Conservation (phyloP, 2,113 vertebrate genomes). For the Chaenocephalus aceratus region DNA sequence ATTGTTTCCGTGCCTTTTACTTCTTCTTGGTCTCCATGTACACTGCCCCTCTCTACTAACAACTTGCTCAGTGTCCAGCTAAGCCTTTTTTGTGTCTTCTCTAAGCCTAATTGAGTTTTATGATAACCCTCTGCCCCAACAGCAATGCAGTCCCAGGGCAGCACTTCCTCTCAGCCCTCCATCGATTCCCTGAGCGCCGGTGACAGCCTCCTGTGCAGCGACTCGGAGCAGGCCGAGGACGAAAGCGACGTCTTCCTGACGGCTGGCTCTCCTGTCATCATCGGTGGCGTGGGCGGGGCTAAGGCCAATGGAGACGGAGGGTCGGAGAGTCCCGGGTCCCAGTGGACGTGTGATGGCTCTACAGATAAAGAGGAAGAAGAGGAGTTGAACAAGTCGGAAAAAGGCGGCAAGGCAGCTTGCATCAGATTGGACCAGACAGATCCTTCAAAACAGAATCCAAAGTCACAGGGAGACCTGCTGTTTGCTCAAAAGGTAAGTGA, state of each 20-base stretch:
- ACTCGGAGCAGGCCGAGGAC: slow-evolving; percentile 80
- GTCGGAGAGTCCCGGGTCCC: slow-evolving; percentile 69
- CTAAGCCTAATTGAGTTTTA: background rate
- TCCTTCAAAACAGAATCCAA: background rate
- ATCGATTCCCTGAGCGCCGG: slow-evolving; percentile 82
- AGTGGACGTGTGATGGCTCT: slow-evolving; percentile 73
- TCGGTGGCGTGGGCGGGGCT: slow-evolving; percentile 11
- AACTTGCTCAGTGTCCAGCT: slow-evolving; percentile 12
- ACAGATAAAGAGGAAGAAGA: slow-evolving; percentile 69
- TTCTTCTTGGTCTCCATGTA: background rate
- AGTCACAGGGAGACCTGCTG: slow-evolving; percentile 86
- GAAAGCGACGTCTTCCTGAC: slow-evolving; percentile 85
- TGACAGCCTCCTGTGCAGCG: slow-evolving; percentile 80
- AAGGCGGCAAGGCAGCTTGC: slow-evolving; percentile 18
- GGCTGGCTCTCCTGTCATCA: slow-evolving; percentile 65
- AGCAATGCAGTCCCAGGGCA: slow-evolving; percentile 85
- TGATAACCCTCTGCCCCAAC: slow-evolving; percentile 29
- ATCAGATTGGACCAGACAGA: background rate
- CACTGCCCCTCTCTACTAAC: background rate
- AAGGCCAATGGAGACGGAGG: slow-evolving; percentile 1
- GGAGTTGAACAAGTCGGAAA: slow-evolving; percentile 42
- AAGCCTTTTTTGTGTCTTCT: background rate
- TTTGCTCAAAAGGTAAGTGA: slow-evolving; percentile 92
- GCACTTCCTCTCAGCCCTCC: slow-evolving; percentile 83
- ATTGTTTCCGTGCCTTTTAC: background rate